Conservation (phyloP, 2,113 vertebrate genomes). For the Rousettus leschenaultii region DNA sequence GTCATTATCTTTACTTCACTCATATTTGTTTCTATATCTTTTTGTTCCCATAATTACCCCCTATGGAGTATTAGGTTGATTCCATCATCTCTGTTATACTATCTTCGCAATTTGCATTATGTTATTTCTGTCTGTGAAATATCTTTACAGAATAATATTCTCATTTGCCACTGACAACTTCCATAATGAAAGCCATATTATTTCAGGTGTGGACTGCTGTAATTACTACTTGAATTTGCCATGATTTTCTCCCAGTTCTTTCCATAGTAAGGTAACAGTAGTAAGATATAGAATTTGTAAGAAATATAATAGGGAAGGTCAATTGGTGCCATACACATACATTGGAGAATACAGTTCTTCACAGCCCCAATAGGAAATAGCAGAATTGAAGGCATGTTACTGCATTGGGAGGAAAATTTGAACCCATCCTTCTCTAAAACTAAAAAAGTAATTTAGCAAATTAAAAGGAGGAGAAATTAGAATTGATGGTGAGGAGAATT, state of each 20-base stretch:
- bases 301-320: not conserved
- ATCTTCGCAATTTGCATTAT: not conserved
- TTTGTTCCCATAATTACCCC: not conserved
- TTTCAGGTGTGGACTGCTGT: not conserved
- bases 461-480: not conserved
- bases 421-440: not conserved
- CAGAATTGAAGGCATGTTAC: not conserved
- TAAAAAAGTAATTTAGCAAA: conserved; percentile 10
- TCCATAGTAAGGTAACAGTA: not conserved
- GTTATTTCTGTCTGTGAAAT: not conserved
- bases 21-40: not conserved
- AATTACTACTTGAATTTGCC: not conserved
- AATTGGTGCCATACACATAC: not conserved
- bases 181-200: not conserved
- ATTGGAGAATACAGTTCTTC: not conserved
- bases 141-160: not conserved
- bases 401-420: not conserved
- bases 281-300: not conserved
- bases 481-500: not conserved
- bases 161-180: conserved; percentile 16
- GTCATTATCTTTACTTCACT: not conserved
- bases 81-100: not conserved
- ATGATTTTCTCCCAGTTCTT: not conserved
- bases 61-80: not conserved
- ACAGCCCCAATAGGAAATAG: not conserved